Percentiles rank a stretch among this genome's conserved stretches.
Evolutionary conservation across 1,140 invertebrate species (phyloP).

Genomic region (Grapholita molesta): DNA sequence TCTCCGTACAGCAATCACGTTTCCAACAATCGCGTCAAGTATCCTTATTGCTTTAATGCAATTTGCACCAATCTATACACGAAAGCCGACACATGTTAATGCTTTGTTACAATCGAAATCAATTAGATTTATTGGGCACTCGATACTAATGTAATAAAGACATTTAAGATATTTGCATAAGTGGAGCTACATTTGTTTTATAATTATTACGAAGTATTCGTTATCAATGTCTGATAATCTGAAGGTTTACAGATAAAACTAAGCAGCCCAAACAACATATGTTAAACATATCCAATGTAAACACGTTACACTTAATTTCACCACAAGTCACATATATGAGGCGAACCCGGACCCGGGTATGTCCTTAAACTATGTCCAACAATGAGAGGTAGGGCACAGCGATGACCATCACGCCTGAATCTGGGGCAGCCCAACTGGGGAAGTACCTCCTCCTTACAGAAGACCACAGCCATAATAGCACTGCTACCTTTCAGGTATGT

Average conservation of each 20-base stretch:
- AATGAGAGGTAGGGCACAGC: too few species aligned
- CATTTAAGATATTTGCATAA: background rate
- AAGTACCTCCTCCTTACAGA: too few species aligned
- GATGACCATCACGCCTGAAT: too few species aligned
- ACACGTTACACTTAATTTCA: background rate
- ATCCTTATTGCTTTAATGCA: background rate
- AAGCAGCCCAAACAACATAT: background rate
- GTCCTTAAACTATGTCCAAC: too few species aligned
- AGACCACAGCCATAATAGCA: too few species aligned
- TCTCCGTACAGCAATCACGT: background rate
- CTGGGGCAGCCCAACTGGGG: too few species aligned
- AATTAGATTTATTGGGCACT: slow-evolving; percentile 8
- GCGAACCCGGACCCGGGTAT: too few species aligned
- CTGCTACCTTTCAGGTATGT: too few species aligned
- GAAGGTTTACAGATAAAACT: background rate
- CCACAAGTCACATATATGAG: background rate
- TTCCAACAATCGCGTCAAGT: background rate
- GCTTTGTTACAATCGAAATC: background rate
- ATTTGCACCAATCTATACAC: background rate
- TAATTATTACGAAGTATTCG: background rate
- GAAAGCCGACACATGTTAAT: background rate
- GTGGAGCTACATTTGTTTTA: background rate
- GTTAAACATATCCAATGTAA: background rate
- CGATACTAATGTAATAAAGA: slow-evolving; percentile 1
- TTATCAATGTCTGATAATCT: background rate